Evolutionary conservation across 2,888 invertebrate species (phyloP).

Genomic region (Dione juno): DNA sequence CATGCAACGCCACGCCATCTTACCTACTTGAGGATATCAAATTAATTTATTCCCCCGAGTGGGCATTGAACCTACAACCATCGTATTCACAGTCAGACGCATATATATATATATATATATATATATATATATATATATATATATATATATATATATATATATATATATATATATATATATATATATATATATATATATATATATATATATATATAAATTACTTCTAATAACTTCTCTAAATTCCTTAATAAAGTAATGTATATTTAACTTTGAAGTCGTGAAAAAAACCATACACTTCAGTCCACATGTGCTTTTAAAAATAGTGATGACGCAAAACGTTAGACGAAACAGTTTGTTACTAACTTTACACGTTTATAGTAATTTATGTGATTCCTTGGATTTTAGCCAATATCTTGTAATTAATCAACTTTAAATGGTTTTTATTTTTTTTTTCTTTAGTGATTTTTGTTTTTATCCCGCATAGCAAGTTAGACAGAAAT

Average conservation of each 20-base stretch:
- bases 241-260: slow-evolving; percentile 37
- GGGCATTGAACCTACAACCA: no score
- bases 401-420: slow-evolving; percentile 1
- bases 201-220: no score
- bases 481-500: background rate
- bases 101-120: no score
- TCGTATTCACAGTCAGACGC: no score
- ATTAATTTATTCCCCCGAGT: no score
- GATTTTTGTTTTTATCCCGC: background rate
- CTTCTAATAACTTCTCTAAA: no score
- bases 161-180: no score
- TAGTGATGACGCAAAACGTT: slow-evolving; percentile 70
- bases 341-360: slow-evolving; percentile 33
- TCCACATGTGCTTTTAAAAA: slow-evolving; percentile 63
- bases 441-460: background rate
- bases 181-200: no score
- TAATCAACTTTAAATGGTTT: background rate
- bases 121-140: no score
- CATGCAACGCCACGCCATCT: no score
- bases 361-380: slow-evolving; percentile 12
- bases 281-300: slow-evolving; percentile 40
- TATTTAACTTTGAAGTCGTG: slow-evolving; percentile 27
- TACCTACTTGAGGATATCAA: no score
- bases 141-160: no score
- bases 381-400: background rate